Percentiles rank a stretch among this genome's conserved stretches.
Conservation (phyloP, 1,140 invertebrate species). For the Venustaconcha ellipsiformis region DNA sequence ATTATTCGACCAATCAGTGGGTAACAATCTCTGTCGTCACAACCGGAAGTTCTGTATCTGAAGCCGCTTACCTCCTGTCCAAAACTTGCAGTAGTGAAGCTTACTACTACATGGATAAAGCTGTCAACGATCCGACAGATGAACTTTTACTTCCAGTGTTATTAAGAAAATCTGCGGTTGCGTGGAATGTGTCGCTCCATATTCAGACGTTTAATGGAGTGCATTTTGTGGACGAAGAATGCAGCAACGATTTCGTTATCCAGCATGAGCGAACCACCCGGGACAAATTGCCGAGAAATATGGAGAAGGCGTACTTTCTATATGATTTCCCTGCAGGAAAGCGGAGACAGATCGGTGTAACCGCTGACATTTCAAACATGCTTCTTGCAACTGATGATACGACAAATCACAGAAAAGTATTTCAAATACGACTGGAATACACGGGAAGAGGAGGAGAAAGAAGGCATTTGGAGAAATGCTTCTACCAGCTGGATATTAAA, state of each 20-base stretch:
- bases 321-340: constrained; percentile 49
- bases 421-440: constrained; percentile 37
- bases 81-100: constrained; percentile 56
- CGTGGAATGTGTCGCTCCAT: constrained; percentile 48
- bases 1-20: constrained; percentile 49
- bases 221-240: constrained; percentile 31
- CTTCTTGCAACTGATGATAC: constrained; percentile 2
- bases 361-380: constrained; percentile 9
- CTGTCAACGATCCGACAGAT: constrained; percentile 34
- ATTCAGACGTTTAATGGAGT: constrained; percentile 38
- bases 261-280: constrained; percentile 14
- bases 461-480: constrained; percentile 20
- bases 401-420: constrained; percentile 28
- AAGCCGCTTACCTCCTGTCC: constrained; percentile 47
- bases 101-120: constrained; percentile 49
- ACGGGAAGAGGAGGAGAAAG: constrained; percentile 36
- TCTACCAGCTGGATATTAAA: constrained; percentile 37
- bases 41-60: constrained; percentile 45
- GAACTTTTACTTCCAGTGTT: constrained; percentile 55
- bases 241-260: constrained; percentile 45
- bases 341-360: constrained; percentile 41
- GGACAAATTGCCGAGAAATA: not conserved
- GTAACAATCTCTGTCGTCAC: constrained; percentile 51
- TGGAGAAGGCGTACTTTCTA: constrained; percentile 42
- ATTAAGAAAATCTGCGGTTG: constrained; percentile 52